Evolutionary conservation across 2,888 invertebrate species (phyloP).

Genomic region (Lasius fuliginosus): DNA sequence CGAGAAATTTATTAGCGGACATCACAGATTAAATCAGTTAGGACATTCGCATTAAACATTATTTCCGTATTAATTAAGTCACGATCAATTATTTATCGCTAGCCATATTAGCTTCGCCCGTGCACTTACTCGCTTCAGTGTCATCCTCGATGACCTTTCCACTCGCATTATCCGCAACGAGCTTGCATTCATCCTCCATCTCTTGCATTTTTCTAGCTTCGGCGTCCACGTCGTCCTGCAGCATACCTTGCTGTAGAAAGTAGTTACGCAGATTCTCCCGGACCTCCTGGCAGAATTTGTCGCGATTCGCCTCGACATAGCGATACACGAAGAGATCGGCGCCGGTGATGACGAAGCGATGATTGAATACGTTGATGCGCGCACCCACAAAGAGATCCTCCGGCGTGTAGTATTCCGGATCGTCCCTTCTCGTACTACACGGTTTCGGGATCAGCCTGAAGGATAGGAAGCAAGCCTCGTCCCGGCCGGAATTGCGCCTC

Average conservation of each 20-base stretch:
- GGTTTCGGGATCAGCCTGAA: slow-evolving; percentile 90
- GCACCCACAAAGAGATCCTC: slow-evolving; percentile 93
- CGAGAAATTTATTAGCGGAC: slow-evolving; percentile 25
- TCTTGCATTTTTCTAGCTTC: slow-evolving; percentile 49
- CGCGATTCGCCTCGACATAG: slow-evolving; percentile 91
- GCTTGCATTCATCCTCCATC: slow-evolving; percentile 28
- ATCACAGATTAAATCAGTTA: not conserved
- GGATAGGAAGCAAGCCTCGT: slow-evolving; percentile 92
- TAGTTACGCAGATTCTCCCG: slow-evolving; percentile 90
- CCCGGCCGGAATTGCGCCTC: slow-evolving; percentile 90
- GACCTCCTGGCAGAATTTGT: slow-evolving; percentile 90
- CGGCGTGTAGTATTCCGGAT: slow-evolving; percentile 92
- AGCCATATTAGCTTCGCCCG: not conserved
- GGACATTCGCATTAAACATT: not conserved
- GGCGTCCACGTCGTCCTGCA: slow-evolving; percentile 87
- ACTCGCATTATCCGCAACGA: not conserved
- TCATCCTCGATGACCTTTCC: not conserved
- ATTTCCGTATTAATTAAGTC: slow-evolving; percentile 21
- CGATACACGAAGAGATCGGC: slow-evolving; percentile 93
- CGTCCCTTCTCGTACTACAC: slow-evolving; percentile 88
- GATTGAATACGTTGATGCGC: slow-evolving; percentile 90
- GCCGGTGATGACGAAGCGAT: slow-evolving; percentile 92
- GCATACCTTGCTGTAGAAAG: slow-evolving; percentile 89
- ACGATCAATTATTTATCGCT: not conserved
- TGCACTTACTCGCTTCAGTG: not conserved